These are phyloP conservation scores for Caenorhabditis imperialis DNA, from an alignment of 2,888 invertebrate species.

Conservation along the genomic window DNA sequence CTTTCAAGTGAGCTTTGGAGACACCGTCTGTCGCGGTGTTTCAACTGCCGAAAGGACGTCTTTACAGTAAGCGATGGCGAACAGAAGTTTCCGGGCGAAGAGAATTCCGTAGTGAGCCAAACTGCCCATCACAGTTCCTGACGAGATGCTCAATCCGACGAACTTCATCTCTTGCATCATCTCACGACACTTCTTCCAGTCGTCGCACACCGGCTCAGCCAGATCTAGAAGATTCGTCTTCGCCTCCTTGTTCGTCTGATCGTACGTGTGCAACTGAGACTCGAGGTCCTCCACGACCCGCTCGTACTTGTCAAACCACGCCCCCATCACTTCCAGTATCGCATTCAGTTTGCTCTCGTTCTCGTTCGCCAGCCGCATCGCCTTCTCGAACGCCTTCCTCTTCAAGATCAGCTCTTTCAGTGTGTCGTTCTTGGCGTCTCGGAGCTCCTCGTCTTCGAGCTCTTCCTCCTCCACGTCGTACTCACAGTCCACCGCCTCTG, in stretches of 20 bases:
- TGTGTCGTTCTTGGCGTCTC: slow-evolving; percentile 21
- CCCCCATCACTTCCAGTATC: slow-evolving; percentile 1
- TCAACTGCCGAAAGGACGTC: slow-evolving; percentile 12
- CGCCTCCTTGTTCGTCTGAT: not conserved
- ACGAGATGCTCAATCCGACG: not conserved
- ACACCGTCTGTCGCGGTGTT: no score
- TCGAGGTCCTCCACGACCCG: slow-evolving; percentile 15
- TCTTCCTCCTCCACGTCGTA: slow-evolving; percentile 30
- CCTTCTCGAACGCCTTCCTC: slow-evolving; percentile 10
- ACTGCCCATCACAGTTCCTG: slow-evolving; percentile 7
- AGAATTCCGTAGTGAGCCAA: slow-evolving; percentile 24
- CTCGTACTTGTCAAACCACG: slow-evolving; percentile 34
- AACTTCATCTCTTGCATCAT: slow-evolving; percentile 11
- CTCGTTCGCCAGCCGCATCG: slow-evolving; percentile 9
- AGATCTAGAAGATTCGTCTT: not conserved
- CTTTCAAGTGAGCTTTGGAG: no score
- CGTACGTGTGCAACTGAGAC: slow-evolving; percentile 17
- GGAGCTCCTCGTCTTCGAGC: slow-evolving; percentile 25
- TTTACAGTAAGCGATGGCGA: slow-evolving; percentile 21
- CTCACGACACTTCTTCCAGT: slow-evolving; percentile 17
- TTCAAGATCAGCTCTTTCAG: slow-evolving; percentile 22
- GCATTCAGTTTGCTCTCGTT: slow-evolving; percentile 46
- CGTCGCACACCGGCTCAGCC: slow-evolving; percentile 6
- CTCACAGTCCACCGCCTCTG: slow-evolving; percentile 34
- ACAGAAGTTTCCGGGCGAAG: slow-evolving; percentile 15